phyloP scores from a whole-genome alignment of 2,797 vertebrate species.

The Esox masquinongy region DNA sequence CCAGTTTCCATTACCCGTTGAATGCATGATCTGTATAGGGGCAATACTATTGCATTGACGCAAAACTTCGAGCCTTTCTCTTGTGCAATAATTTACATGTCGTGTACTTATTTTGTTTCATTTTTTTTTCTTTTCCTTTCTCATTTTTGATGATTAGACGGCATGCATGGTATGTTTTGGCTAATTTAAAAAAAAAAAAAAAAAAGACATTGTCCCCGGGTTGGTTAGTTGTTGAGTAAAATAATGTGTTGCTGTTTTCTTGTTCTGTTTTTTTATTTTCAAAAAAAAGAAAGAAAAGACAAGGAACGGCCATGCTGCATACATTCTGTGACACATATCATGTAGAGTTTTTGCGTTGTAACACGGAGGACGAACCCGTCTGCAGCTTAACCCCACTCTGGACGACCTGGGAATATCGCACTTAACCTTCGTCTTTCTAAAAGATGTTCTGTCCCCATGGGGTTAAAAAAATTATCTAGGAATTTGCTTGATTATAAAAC shows the following conservation, averaged over 20 bases:
- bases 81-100: conserved; percentile 99
- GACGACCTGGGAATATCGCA: conserved; percentile 86
- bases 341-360: conserved; percentile 98
- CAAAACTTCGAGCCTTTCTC: conserved; percentile 99
- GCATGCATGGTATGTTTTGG: conserved; percentile 99
- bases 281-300: conserved; percentile 80
- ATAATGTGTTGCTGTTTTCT: conserved; percentile 89
- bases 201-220: conserved; percentile 88
- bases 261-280: conserved; percentile 85
- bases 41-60: conserved; percentile 99
- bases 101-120: conserved; percentile 87
- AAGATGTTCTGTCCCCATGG: conserved; percentile 86
- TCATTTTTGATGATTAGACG: conserved; percentile 87
- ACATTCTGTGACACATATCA: conserved; percentile 99
- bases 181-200: conserved; percentile 82
- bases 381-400: conserved; percentile 84
- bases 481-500: conserved; percentile 76
- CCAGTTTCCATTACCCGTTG: conserved; percentile 91
- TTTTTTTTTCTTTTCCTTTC: conserved; percentile 56
- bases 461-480: conserved; percentile 69
- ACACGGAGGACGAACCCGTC: conserved; percentile 86
- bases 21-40: conserved; percentile 99
- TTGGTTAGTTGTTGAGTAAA: conserved; percentile 99
- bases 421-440: conserved; percentile 81
- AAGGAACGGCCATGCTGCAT: conserved; percentile 91